phyloP scores from a whole-genome alignment of 2,113 vertebrate genomes.

The Bubo bubo region DNA sequence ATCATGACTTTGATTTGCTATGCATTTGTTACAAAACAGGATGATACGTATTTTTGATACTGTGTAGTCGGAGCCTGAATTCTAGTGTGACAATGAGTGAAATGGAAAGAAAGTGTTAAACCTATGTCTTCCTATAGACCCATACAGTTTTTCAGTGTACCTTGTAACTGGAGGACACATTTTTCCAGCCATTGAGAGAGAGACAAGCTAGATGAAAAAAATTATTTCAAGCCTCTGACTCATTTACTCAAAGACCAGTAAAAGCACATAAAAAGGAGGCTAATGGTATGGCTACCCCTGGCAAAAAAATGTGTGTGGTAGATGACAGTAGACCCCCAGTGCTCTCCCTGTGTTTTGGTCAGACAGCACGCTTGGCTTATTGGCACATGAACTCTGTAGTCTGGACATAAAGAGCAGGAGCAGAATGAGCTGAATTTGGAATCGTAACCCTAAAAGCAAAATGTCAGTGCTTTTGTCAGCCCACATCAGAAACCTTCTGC shows the following conservation, averaged over 20 bases:
- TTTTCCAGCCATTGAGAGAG: not conserved
- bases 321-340: not conserved
- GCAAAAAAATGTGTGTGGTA: not conserved
- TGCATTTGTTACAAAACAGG: not conserved
- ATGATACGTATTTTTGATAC: not conserved
- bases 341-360: not conserved
- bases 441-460: not conserved
- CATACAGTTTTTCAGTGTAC: not conserved
- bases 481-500: not conserved
- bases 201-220: not conserved
- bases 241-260: not conserved
- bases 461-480: not conserved
- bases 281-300: accelerated
- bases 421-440: not conserved
- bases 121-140: not conserved
- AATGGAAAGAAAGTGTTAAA: not conserved
- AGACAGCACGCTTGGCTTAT: not conserved
- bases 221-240: not conserved
- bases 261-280: not conserved
- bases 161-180: not conserved
- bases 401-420: not conserved
- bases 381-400: not conserved
- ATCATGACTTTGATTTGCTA: not conserved
- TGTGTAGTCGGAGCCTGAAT: not conserved
- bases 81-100: not conserved